These are phyloP conservation scores for Esox masquinongy DNA, from an alignment of 2,797 vertebrate species.

Conservation along the genomic window DNA sequence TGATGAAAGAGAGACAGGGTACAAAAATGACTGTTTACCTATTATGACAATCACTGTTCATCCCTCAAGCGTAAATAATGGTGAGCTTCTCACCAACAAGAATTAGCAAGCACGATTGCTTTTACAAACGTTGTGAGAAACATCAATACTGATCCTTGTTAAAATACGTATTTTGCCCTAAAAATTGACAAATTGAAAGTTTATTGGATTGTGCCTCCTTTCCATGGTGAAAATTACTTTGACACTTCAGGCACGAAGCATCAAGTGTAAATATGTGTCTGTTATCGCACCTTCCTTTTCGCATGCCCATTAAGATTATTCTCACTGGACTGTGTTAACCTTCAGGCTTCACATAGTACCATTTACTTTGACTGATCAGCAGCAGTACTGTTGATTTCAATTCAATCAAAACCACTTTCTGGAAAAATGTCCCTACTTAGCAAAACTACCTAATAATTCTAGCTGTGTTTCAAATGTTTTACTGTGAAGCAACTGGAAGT, in stretches of 20 bases:
- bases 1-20: background rate
- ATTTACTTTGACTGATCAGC: slow-evolving; percentile 43
- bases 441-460: background rate
- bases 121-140: background rate
- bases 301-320: slow-evolving; percentile 59
- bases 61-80: background rate
- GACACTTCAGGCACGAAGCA: slow-evolving; percentile 40
- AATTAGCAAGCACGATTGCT: background rate
- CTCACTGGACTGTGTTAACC: slow-evolving; percentile 30
- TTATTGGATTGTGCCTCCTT: slow-evolving; percentile 56
- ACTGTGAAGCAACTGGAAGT: no score
- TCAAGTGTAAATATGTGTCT: slow-evolving; percentile 48
- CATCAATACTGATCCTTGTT: slow-evolving; percentile 48
- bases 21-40: background rate
- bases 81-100: background rate
- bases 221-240: slow-evolving; percentile 51
- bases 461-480: background rate
- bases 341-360: slow-evolving; percentile 16
- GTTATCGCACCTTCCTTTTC: slow-evolving; percentile 56
- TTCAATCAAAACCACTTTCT: background rate
- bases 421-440: background rate
- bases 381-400: slow-evolving; percentile 13
- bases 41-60: background rate
- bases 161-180: slow-evolving; percentile 1
- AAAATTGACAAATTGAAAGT: slow-evolving; percentile 60